Base-by-base conservation (phyloP, 2,113 vertebrate species). In the Leptobrachium ailaonicum region DNA sequence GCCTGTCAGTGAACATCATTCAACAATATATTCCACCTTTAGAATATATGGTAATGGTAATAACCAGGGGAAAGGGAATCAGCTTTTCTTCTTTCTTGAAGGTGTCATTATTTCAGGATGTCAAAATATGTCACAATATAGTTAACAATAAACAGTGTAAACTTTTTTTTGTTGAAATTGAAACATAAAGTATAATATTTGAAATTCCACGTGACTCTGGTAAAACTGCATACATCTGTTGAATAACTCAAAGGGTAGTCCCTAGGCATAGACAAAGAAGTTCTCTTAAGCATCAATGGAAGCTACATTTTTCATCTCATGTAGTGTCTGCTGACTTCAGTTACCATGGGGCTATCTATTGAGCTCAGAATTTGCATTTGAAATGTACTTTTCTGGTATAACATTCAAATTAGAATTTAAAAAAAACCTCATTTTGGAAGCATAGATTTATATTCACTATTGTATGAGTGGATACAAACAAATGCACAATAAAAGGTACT, bases 221-320 rank as follows among this genome's bases (percentile, higher is more conserved):
- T 77, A 44, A 78, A 71, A 78, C n/a, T 41, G 47, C 60, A 63
- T 63, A 58, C 68, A 78, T 78, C 76, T 71, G 76, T 62, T 62
- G 14, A 47, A 9, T 6, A n/a, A 62, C 14, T 77, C 13, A n/a
- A 77, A 68, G 64, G 50, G 50, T 63, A 32, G 41, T 64, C 75
- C 50, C 43, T 2, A 7, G 50, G 73, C 45, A 53, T 66, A 41
- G 66, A 41, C 12, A 75, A 47, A 64, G 11, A 0, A n/a, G 60
- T 3, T 47, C 60, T 47, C n/a, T 75, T 12, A 75, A 41, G 20
- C 60, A 40, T 58, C 12, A 41, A 12, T 58, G 45, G 9, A 64
- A 63, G 43, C 43, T 47, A 14, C 12, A 66, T 50, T 66, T 40
- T 32, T 53, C 11, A 40, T 40, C 6, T 50, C 47, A 50, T 8